Evolutionary conservation across 2,797 vertebrate species (phyloP).

Genomic region (Mallotus villosus): DNA sequence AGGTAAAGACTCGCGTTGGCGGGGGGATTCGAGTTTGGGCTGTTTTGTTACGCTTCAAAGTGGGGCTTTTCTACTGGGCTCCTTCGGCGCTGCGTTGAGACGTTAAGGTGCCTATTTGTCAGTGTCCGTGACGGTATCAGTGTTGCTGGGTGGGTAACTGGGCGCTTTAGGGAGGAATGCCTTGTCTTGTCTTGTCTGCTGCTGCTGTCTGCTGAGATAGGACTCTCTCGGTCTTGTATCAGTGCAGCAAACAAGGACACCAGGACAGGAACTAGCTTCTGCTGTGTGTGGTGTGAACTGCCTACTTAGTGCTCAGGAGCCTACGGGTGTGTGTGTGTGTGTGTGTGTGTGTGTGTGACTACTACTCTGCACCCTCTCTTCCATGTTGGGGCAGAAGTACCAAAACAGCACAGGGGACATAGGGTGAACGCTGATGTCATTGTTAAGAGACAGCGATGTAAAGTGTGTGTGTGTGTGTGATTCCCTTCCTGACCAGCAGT

Average conservation of each 20-base stretch:
- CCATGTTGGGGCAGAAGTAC: background rate
- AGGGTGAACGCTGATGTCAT: conserved; percentile 14
- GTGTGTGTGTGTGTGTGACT: conserved; percentile 3
- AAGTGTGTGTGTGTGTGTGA: background rate
- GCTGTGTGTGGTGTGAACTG: conserved; percentile 22
- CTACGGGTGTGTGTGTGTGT: background rate
- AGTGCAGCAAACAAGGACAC: conserved; percentile 17
- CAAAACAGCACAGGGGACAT: conserved; percentile 22
- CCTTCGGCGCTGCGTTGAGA: no score
- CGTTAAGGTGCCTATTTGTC: no score
- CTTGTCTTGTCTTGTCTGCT: no score
- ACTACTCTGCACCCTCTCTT: background rate
- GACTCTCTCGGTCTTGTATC: background rate
- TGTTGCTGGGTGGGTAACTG: no score
- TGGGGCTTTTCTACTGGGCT: no score
- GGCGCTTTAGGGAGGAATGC: no score
- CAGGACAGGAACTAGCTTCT: conserved; percentile 4
- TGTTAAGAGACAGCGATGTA: background rate
- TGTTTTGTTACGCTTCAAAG: no score
- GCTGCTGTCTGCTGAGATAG: no score
- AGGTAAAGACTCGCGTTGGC: no score
- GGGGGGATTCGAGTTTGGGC: no score
- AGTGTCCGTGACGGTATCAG: no score
- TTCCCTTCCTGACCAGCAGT: background rate
- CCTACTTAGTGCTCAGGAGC: background rate